Evolutionary conservation across 2,113 vertebrate genomes (phyloP), one percentile per base, ranked within the genome.

Genomic region (Prionailurus bengalensis): DNA sequence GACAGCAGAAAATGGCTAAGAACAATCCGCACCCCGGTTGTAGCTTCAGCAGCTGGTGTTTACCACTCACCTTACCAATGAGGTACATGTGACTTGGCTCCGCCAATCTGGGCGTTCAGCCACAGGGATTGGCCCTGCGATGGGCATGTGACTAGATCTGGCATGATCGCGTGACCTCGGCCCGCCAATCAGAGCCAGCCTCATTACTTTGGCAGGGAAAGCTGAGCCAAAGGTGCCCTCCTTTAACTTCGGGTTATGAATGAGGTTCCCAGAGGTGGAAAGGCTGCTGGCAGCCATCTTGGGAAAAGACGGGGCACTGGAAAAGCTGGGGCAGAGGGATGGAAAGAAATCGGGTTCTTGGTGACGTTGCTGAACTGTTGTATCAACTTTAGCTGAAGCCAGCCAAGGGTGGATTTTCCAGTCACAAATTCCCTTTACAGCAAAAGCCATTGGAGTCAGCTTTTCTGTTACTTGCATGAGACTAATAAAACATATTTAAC

Each of bases 381-480:
- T 90, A 63, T 83, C 89, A 66, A 6, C 33, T 51, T 39, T 61
- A 45, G 27, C 27, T 31, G 63, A 83, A 39, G 70, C 19, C 93
- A 68, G 53, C 36, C 36, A 16, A 78, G 5, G 12, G 61, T 82
- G n/a, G 65, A 53, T 68, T 80, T 97, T 88, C 88, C 65, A 68
- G 61, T 55, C 85, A 68, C 39, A 79, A 58, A 51, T 73, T 83
- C 5, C 39, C 85, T 42, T 71, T 86, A n/a, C 9, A 74, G 16
- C 74, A 61, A 42, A 73, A 89, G 55, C 84, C 91, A 36, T 55
- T 73, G 66, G 51, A 74, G 27, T 74, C 91, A 83, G 80, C 53
- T 94, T 91, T 86, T 94, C 83, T 97, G 94, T 89, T 85, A 42
- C 51, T 85, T 70, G 27, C 5, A 31, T 63, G 76, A 73, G 45